A percentile compares a stretch with the other conserved stretches of the same genome.
These are phyloP conservation scores for Alaudala cheleensis DNA, from an alignment of 2,113 vertebrate species.

Conservation along the genomic window DNA sequence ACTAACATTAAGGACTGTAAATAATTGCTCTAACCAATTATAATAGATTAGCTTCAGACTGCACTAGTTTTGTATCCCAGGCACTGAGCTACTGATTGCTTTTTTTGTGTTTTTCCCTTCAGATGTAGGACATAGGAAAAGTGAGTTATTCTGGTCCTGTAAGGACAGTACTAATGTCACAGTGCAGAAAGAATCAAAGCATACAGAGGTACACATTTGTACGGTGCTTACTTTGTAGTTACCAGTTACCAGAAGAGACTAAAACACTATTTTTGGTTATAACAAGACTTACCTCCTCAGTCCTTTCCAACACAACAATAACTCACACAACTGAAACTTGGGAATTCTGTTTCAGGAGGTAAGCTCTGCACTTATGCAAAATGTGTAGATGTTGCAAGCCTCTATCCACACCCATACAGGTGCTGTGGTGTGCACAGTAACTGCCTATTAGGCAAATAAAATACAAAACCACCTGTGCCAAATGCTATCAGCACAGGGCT, in stretches of 20 bases:
- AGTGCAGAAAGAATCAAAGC: neutral
- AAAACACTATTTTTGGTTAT: neutral
- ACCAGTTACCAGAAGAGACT: neutral
- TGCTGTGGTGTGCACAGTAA: neutral
- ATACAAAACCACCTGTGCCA: neutral
- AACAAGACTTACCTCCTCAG: neutral
- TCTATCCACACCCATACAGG: neutral
- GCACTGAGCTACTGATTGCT: neutral
- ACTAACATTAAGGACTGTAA: neutral
- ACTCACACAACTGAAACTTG: neutral
- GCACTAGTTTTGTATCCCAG: neutral
- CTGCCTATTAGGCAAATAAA: neutral
- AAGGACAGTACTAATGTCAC: neutral
- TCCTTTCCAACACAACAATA: neutral
- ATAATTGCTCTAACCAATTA: neutral
- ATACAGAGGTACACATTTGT: neutral
- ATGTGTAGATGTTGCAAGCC: neutral
- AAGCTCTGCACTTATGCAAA: neutral
- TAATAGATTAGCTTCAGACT: neutral
- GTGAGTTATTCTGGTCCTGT: neutral
- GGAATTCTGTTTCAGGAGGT: neutral
- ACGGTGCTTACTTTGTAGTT: neutral
- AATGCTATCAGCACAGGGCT: neutral
- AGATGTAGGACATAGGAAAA: neutral
- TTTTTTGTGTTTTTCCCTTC: neutral